These are phyloP conservation scores for Virgularia gustaviana DNA, from an alignment of 92 coral and sea anemone species.

Conservation along the genomic window DNA sequence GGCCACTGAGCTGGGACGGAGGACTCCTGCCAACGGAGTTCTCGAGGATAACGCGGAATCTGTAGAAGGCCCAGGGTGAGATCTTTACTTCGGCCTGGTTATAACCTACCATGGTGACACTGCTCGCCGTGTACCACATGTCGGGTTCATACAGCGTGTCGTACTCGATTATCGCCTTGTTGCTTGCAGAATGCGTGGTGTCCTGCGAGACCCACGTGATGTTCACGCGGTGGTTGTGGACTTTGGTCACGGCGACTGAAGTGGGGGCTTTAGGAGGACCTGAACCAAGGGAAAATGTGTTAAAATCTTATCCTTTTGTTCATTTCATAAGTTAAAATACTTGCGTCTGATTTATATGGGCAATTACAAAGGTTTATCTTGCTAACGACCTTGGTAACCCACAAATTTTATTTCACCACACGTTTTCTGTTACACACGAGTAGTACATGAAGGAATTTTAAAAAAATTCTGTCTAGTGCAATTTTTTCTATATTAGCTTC, in stretches of 20 bases:
- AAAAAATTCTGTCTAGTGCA: too few species aligned
- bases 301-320: too few species aligned
- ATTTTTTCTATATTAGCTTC: too few species aligned
- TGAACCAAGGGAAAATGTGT: too few species aligned
- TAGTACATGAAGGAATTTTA: too few species aligned
- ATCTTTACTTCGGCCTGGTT: conserved; percentile 55
- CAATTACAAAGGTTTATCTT: too few species aligned
- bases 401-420: too few species aligned
- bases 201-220: conserved; percentile 72
- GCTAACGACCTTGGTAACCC: too few species aligned
- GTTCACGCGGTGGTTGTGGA: conserved; percentile 54
- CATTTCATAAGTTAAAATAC: too few species aligned
- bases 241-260: conserved; percentile 41
- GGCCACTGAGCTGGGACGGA: conserved; percentile 57
- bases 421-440: too few species aligned
- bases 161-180: conserved; percentile 60
- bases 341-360: too few species aligned
- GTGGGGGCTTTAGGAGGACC: conserved; percentile 89
- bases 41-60: conserved; percentile 65
- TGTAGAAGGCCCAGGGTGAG: conserved; percentile 88
- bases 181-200: conserved; percentile 64
- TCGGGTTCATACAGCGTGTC: conserved; percentile 53
- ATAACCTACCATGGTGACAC: conserved; percentile 40
- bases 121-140: conserved; percentile 53
- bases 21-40: conserved; percentile 75